phyloP scores from a whole-genome alignment of 2,797 vertebrate species.

The Cheirogaleus major region DNA sequence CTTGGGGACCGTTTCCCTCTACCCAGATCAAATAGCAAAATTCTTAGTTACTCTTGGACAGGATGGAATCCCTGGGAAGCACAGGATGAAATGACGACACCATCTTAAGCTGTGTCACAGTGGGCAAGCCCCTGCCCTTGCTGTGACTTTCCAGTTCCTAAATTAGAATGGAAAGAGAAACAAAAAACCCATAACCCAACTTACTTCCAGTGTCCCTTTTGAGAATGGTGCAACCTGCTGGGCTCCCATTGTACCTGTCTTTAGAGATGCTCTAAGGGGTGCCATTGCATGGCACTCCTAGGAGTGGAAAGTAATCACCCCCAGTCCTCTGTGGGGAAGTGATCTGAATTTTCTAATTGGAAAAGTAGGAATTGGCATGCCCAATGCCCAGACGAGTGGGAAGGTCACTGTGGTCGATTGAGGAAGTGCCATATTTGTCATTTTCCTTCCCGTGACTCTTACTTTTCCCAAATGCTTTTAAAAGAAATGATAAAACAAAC shows the following conservation, averaged over 20 bases:
- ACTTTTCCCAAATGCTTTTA: neutral
- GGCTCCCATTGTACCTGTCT: neutral
- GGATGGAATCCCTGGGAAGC: neutral
- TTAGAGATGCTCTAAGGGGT: neutral
- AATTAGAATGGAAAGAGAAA: constrained; percentile 30
- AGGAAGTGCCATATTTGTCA: neutral
- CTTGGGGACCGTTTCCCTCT: neutral
- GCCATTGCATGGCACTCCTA: fast-evolving
- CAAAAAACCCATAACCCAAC: neutral
- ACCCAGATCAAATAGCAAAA: neutral
- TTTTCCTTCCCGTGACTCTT: neutral
- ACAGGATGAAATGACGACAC: neutral
- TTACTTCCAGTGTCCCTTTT: neutral
- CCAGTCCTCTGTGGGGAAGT: neutral
- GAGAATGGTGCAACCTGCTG: neutral
- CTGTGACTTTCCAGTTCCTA: constrained; percentile 57
- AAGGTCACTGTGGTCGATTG: neutral
- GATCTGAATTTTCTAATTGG: neutral
- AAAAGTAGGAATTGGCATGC: neutral
- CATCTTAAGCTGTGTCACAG: neutral
- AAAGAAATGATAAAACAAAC: neutral
- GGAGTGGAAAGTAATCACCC: neutral
- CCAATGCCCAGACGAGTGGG: neutral
- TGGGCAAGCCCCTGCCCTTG: constrained; percentile 32
- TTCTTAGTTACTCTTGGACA: neutral